These are phyloP conservation scores for Aphidius colemani DNA, from an alignment of 2,888 invertebrate genomes.

Conservation along the genomic window DNA sequence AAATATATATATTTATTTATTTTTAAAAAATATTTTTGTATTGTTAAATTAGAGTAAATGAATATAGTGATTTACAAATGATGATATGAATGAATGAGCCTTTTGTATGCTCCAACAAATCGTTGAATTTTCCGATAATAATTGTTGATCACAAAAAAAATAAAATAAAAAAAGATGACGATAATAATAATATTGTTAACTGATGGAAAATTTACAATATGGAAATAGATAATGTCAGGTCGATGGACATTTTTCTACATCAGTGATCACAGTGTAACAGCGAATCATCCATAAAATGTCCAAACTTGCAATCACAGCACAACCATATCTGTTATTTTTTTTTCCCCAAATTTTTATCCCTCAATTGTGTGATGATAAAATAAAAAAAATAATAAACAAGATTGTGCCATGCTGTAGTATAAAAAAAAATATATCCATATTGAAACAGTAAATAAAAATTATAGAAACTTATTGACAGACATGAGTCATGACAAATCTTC, in stretches of 20 bases:
- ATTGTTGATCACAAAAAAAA: too few species aligned
- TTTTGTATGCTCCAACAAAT: too few species aligned
- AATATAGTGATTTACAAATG: too few species aligned
- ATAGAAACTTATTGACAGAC: constrained; percentile 5
- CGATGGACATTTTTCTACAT: constrained; percentile 48
- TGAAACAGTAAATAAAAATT: not conserved
- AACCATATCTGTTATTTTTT: not conserved
- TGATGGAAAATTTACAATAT: not conserved
- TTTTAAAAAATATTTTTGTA: too few species aligned
- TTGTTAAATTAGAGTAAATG: too few species aligned
- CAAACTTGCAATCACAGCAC: constrained; percentile 48
- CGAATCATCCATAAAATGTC: constrained; percentile 55
- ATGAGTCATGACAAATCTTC: not conserved
- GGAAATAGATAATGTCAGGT: constrained; percentile 34
- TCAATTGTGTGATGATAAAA: not conserved
- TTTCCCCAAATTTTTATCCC: not conserved
- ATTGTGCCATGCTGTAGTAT: not conserved
- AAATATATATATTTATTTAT: too few species aligned
- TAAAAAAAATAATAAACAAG: not conserved
- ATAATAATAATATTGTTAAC: not conserved
- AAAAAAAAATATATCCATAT: constrained; percentile 13
- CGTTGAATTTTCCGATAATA: too few species aligned
- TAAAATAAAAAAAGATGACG: not conserved
- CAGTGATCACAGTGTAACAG: constrained; percentile 46
- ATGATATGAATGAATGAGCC: too few species aligned